Base-by-base conservation (phyloP, 2,797 vertebrate genomes). In the Sternarchorhynchus goeldii region DNA sequence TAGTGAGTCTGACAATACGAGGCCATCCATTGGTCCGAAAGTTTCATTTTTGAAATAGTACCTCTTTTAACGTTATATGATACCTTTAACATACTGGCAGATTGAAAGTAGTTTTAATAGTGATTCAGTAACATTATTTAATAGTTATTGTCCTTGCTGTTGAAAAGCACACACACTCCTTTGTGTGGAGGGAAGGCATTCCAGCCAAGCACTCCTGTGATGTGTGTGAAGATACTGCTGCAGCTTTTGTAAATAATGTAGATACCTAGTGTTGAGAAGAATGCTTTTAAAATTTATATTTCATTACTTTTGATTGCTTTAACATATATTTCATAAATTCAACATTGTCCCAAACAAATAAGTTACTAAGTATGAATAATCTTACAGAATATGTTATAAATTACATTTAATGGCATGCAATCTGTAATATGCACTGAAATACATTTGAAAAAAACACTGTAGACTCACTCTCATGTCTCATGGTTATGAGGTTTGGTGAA, bases 401-500 rank as follows among this genome's bases (percentile, higher is more conserved):
- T 50, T 50, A 50, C 2, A 50, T 50, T 50, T 50, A 50, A 50
- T 12, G 10, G 1, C 45, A 50, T 50, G 45, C 14, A 50, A 50
- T 50, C 45, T 50, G 45, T 50, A 50, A 50, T 50, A 10, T 50
- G 10, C 14, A 50, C 45, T 0, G 45, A 50, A 50, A 50, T 50
- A 50, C 45, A 50, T 50, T 36, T 32, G 1, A 20, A 32, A 56
- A 29, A 57, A 72, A 71, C 8, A 29, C 12, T 21, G 31, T 39
- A n/a, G 69, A 39, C 10, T n/a, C 55, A n/a, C n/a, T 5, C 36
- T 55, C 8, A 21, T 20, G 31, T 57, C 39, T 41, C 29, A 71
- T 20, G 31, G 68, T 7, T 18, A 57, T 71, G n/a, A 78, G 32
- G 18, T 17, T 34, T 57, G 60, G 60, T 65, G 32, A 50, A 20